These are phyloP conservation scores for Spea bombifrons DNA, from an alignment of 2,113 vertebrate species.

Conservation along the genomic window DNA sequence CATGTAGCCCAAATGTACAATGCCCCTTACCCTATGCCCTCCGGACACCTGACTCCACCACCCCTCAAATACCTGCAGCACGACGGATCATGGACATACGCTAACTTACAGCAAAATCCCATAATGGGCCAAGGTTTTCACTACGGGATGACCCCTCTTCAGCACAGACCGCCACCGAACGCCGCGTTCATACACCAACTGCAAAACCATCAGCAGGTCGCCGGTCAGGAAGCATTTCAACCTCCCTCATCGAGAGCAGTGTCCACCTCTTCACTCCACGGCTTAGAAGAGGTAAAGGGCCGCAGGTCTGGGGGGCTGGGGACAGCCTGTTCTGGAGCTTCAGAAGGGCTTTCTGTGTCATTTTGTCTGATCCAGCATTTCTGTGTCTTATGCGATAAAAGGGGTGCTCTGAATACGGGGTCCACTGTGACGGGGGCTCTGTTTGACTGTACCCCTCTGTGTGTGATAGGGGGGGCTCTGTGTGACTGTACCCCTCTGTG, in stretches of 20 bases:
- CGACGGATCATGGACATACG: slow-evolving; percentile 89
- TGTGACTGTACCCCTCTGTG: too few relatives aligned
- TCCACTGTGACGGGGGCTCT: too few relatives aligned
- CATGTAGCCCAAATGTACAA: slow-evolving; percentile 78
- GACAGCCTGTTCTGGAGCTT: too few relatives aligned
- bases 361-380: too few relatives aligned
- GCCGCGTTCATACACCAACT: slow-evolving; percentile 90
- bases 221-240: slow-evolving; percentile 86
- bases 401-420: too few relatives aligned
- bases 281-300: slow-evolving; percentile 87
- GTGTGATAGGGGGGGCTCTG: too few relatives aligned
- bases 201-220: slow-evolving; percentile 80
- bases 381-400: too few relatives aligned
- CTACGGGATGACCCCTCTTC: slow-evolving; percentile 85
- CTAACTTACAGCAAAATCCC: slow-evolving; percentile 83
- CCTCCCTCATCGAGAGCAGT: slow-evolving; percentile 82
- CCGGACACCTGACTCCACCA: slow-evolving; percentile 78
- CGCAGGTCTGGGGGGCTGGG: not conserved
- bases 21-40: slow-evolving; percentile 79
- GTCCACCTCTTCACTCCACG: slow-evolving; percentile 88
- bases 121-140: slow-evolving; percentile 85
- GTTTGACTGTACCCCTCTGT: too few relatives aligned
- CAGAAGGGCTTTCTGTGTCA: too few relatives aligned
- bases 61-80: slow-evolving; percentile 91
- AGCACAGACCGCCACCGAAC: slow-evolving; percentile 85